Evolutionary conservation across 2,797 vertebrate genomes (phyloP).

Genomic region (Pipistrellus nathusii): DNA sequence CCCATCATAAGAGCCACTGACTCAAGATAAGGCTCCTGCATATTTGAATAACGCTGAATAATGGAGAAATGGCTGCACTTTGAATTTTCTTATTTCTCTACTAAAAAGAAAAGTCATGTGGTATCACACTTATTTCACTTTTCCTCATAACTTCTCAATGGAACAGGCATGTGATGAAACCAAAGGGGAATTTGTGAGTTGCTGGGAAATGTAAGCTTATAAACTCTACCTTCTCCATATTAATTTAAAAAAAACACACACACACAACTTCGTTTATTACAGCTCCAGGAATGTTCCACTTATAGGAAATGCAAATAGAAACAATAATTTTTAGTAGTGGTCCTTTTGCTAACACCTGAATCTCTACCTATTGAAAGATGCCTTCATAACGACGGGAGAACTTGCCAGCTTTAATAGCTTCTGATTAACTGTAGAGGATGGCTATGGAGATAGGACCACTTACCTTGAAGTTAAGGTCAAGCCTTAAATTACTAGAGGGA

Average conservation of each 20-base stretch:
- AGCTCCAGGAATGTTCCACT: neutral
- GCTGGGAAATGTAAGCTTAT: neutral
- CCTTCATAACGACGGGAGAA: neutral
- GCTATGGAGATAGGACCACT: neutral
- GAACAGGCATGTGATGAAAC: neutral
- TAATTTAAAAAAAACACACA: neutral
- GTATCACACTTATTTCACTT: conserved; percentile 36
- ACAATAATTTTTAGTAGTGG: neutral
- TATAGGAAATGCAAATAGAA: conserved; percentile 12
- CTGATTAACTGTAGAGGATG: neutral
- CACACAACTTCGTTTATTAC: neutral
- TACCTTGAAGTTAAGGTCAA: neutral
- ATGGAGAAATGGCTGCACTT: conserved; percentile 39
- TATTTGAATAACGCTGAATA: neutral
- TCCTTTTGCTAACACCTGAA: conserved; percentile 2
- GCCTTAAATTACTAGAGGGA: neutral
- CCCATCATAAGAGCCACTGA: neutral
- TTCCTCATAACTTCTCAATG: conserved; percentile 25
- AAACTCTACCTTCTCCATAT: neutral
- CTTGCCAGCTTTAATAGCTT: neutral
- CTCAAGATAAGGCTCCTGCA: neutral
- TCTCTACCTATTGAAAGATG: neutral
- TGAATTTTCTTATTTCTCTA: conserved; percentile 47
- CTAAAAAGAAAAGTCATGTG: neutral
- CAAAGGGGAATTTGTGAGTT: conserved; percentile 55